Base-by-base conservation (phyloP, 2,888 invertebrate species). In the Noctua pronuba region DNA sequence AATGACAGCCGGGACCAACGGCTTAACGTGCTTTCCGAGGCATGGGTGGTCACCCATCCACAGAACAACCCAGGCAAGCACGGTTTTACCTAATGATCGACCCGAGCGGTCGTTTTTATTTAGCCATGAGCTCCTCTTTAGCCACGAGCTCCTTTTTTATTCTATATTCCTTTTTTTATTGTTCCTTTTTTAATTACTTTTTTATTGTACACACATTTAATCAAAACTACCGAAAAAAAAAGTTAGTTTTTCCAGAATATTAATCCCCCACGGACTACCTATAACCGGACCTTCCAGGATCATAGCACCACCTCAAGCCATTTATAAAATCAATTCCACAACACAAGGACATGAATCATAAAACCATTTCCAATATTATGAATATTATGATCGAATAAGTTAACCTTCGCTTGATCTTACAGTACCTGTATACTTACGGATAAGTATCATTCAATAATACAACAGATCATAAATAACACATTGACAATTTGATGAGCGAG, bases 401-500 rank as follows among this genome's bases (percentile, higher is more conserved):
- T 68, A 75, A 77, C 78, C 72, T 77, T 82, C 52, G 38, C 58
- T 73, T 62, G 68, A 75, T 62, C 67, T 66, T 28, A 44, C 62
- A 65, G 31, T 69, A 38, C 38, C 38, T 38, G 72, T 78, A 41
- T 3, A 41, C 16, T 41, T 65, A 65, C 75, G 73, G 76, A 81
- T 79, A 74, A 71, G n/a, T 7, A 55, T 13, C 58, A n/a, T 62
- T 82, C 78, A 79, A 84, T 79, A 76, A 72, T 18, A 71, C 38
- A 13, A 66, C 44, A 72, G 10, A 80, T 72, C 75, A 74, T 85
- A 75, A 85, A 82, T 77, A 67, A 79, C 70, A 52, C 52, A 75
- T 75, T 74, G 86, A 83, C 80, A 83, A 70, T 80, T 73, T 78
- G 78, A 86, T 86, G 86, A 78, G 64, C 78, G 24, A 73, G 66